Evolutionary conservation across 23 tunicate species (phyloP).

Genomic region (Corella eumyota): DNA sequence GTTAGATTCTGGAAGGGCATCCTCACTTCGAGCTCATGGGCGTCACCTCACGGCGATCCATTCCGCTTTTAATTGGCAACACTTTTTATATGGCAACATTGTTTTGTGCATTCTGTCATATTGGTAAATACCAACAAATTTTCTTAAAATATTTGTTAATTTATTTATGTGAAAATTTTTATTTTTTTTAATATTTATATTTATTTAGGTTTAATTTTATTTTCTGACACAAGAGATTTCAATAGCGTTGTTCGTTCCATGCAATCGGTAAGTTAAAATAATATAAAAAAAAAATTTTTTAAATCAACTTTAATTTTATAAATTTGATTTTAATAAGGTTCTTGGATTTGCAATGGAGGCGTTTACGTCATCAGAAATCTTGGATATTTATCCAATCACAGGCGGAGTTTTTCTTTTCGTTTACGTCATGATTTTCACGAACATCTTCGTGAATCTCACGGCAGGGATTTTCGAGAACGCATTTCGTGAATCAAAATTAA

Average conservation of each 20-base stretch:
- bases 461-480: conserved; percentile 45
- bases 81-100: conserved; percentile 14
- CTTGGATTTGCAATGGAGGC: conserved; percentile 68
- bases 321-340: conserved; percentile 22
- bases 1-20: conserved; percentile 59
- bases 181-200: not conserved
- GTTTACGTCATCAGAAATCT: conserved; percentile 30
- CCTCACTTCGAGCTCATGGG: conserved; percentile 24
- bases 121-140: conserved; percentile 17
- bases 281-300: not conserved
- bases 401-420: conserved; percentile 36
- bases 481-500: conserved; percentile 41
- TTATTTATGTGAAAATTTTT: not conserved
- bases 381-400: conserved; percentile 24
- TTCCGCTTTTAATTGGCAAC: conserved; percentile 27
- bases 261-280: conserved; percentile 44
- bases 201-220: conserved; percentile 40
- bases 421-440: conserved; percentile 28
- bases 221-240: conserved; percentile 36
- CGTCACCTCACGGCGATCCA: conserved; percentile 27
- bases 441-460: conserved; percentile 51
- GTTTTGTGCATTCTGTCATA: conserved; percentile 48
- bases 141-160: not conserved
- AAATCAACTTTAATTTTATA: not conserved
- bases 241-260: conserved; percentile 25